Evolutionary conservation across 2,888 invertebrate species (phyloP).

Genomic region (Chloroclystis v-ata): DNA sequence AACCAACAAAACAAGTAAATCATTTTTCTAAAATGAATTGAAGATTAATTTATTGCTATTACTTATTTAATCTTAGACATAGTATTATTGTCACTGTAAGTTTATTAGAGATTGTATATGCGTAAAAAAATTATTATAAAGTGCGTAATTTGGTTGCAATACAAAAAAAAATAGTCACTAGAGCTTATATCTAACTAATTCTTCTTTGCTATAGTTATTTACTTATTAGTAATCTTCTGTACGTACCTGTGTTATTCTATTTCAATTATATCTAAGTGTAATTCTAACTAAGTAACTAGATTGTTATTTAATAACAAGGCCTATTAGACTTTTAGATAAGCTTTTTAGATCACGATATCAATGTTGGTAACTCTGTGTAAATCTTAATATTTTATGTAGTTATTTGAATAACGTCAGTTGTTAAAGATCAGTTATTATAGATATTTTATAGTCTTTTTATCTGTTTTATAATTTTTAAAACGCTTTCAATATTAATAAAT

Average conservation of each 20-base stretch:
- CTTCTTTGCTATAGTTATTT: too few species aligned
- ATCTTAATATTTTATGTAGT: slow-evolving; percentile 1
- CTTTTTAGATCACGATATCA: not conserved
- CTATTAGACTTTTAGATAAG: not conserved
- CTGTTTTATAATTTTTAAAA: too few species aligned
- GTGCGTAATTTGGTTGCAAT: not conserved
- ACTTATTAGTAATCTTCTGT: not conserved
- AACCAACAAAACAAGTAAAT: too few species aligned
- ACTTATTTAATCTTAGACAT: too few species aligned
- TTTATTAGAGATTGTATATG: too few species aligned
- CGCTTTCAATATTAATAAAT: too few species aligned
- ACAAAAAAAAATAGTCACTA: not conserved
- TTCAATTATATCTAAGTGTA: not conserved
- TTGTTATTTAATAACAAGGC: slow-evolving; percentile 2
- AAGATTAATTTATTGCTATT: too few species aligned
- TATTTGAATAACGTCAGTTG: not conserved
- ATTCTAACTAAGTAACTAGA: not conserved
- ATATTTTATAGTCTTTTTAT: not conserved
- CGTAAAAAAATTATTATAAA: not conserved
- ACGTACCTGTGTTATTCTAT: not conserved
- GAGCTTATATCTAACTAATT: too few species aligned
- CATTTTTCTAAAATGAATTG: too few species aligned
- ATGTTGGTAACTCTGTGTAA: not conserved
- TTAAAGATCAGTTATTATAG: not conserved
- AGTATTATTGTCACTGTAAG: too few species aligned